Percentiles rank a stretch among this genome's conserved stretches.
phyloP scores from a whole-genome alignment of 1,140 invertebrate species.

The Calliopsis andreniformis region DNA sequence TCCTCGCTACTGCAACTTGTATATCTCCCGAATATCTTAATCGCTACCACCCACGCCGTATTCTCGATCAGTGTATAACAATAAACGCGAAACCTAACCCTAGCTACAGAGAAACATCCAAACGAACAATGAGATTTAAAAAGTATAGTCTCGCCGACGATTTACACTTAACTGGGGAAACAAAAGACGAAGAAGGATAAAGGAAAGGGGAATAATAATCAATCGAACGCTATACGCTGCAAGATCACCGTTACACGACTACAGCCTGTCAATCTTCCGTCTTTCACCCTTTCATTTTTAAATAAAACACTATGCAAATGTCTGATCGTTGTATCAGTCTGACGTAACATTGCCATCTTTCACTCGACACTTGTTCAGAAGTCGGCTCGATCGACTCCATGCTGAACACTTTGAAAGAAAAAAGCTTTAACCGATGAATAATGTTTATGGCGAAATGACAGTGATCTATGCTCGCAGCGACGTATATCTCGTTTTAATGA shows the following conservation, averaged over 20 bases:
- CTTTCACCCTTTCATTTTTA: not conserved
- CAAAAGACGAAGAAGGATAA: not conserved
- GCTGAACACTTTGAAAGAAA: not conserved
- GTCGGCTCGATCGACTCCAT: not conserved
- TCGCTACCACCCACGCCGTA: conserved; percentile 30
- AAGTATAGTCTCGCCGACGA: conserved; percentile 10
- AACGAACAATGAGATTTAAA: conserved; percentile 29
- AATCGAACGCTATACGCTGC: not conserved
- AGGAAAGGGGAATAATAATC: not conserved
- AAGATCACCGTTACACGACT: not conserved
- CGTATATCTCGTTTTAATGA: too few relatives aligned
- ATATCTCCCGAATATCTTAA: not conserved
- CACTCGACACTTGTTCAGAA: not conserved
- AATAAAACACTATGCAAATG: not conserved
- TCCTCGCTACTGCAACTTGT: conserved; percentile 18
- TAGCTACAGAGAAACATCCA: conserved; percentile 12
- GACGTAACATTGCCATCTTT: not conserved
- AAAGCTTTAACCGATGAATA: too few relatives aligned
- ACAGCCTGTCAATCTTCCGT: too few relatives aligned
- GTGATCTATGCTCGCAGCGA: too few relatives aligned
- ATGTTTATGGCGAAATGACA: too few relatives aligned
- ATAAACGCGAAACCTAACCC: conserved; percentile 18
- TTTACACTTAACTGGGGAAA: not conserved
- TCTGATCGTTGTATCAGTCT: conserved; percentile 9
- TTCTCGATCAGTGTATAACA: conserved; percentile 3